Conservation (phyloP, 2,797 vertebrate species). For the Arnoldichthys spilopterus region DNA sequence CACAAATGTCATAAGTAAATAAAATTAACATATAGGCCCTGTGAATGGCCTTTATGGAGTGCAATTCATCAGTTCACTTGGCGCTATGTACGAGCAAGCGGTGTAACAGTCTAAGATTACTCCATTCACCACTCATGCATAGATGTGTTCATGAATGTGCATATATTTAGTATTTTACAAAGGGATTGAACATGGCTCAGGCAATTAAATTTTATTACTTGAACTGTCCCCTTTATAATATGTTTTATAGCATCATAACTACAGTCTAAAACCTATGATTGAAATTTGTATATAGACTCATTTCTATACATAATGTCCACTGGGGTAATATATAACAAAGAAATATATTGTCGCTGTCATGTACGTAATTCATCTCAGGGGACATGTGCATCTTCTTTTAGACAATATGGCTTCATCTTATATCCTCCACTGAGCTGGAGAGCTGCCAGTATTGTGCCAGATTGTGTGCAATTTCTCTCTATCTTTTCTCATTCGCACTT, state of each 20-base stretch:
- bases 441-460: conserved; percentile 72
- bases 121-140: too few relatives aligned
- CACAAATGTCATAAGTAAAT: neutral
- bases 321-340: neutral
- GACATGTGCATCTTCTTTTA: conserved; percentile 11
- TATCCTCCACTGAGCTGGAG: conserved; percentile 64
- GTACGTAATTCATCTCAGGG: conserved; percentile 34
- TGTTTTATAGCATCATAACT: conserved; percentile 1
- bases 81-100: too few relatives aligned
- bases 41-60: too few relatives aligned
- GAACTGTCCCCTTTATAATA: neutral
- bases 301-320: neutral
- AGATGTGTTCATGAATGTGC: too few relatives aligned
- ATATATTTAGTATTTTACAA: too few relatives aligned
- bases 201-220: neutral
- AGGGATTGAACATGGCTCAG: neutral
- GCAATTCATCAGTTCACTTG: too few relatives aligned
- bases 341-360: conserved; percentile 13
- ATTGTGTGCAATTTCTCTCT: conserved; percentile 62
- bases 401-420: conserved; percentile 43
- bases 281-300: neutral
- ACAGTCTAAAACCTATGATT: neutral
- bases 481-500: conserved; percentile 41
- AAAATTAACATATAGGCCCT: neutral
- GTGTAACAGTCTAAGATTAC: too few relatives aligned